Base-by-base conservation (phyloP, 2,888 invertebrate genomes). In the Orthosia gothica region DNA sequence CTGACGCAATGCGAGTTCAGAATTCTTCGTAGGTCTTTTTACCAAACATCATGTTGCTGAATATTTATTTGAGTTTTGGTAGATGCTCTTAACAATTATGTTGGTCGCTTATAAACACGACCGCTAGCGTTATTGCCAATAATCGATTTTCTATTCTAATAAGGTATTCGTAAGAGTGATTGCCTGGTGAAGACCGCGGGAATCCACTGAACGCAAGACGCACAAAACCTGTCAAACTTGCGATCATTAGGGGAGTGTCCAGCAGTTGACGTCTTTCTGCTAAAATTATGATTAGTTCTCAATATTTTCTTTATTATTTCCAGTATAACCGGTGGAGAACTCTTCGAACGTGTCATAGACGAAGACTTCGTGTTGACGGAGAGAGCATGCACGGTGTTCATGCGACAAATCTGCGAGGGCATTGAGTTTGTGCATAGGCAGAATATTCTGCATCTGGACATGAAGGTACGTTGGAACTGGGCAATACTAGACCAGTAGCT, bases 351-450 rank as follows among this genome's bases (percentile, higher is more conserved):
- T 70, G 99, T 99, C 40, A 99, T 99, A 81, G 99, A 99, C 91
- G 99, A 99, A 91, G 99, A 99, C 94, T 99, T 99, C 92, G 98
- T 99, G 73, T 97, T 99, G 83, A 99, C 99, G 0, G 99, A 99
- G 94, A 98, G 98, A 82, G 99, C 99, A 12, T 99, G 99, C 94
- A 98, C 99, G 0, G 98, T 99, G 78, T 99, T 99, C 94, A 98
- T 99, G 97, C 97, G 99, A 55, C 99, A 99, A 96, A 99, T 99
- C 84, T 99, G 99, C 94, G 99, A 99, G 93, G 99, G 99, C 45
- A 98, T 99, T 84, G 98, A 98, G 91, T 99, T 99, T 93, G 99
- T 99, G 91, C 99, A 99, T 92, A 97, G 98, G 76, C 99, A 99
- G 94, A 98, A 98, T 89, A 99, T 99, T 87, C 96, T 99, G 71